phyloP scores from a whole-genome alignment of 2,113 vertebrate genomes.

The Elachura formosa region DNA sequence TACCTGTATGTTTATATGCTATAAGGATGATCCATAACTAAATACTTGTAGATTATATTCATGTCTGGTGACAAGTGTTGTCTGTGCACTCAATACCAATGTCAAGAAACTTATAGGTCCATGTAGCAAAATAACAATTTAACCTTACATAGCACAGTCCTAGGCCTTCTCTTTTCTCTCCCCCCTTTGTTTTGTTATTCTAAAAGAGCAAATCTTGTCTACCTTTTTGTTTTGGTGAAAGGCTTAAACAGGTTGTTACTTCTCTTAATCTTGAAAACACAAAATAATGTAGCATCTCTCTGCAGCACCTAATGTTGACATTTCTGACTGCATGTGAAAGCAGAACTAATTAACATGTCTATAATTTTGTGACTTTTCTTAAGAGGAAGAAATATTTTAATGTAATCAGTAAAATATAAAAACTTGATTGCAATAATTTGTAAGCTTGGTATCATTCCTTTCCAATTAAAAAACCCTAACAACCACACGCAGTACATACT shows the following conservation, averaged over 20 bases:
- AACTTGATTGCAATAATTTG: background rate
- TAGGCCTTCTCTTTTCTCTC: background rate
- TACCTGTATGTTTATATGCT: background rate
- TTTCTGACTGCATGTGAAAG: background rate
- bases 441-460: background rate
- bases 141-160: background rate
- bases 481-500: accelerated
- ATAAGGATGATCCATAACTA: background rate
- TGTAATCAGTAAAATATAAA: background rate
- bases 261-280: background rate
- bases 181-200: background rate
- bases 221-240: background rate
- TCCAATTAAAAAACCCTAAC: background rate
- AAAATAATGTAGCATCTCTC: background rate
- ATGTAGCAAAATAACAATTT: background rate
- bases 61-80: background rate
- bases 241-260: background rate
- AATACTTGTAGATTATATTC: background rate
- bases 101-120: background rate
- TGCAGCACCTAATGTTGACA: background rate
- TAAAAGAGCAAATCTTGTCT: background rate
- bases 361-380: background rate
- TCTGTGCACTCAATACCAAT: background rate
- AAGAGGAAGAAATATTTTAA: background rate
- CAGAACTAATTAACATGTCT: background rate